A percentile compares a stretch with the other conserved stretches of the same genome.
Evolutionary conservation across 1,140 invertebrate species (phyloP).

Genomic region (Cherax destructor): DNA sequence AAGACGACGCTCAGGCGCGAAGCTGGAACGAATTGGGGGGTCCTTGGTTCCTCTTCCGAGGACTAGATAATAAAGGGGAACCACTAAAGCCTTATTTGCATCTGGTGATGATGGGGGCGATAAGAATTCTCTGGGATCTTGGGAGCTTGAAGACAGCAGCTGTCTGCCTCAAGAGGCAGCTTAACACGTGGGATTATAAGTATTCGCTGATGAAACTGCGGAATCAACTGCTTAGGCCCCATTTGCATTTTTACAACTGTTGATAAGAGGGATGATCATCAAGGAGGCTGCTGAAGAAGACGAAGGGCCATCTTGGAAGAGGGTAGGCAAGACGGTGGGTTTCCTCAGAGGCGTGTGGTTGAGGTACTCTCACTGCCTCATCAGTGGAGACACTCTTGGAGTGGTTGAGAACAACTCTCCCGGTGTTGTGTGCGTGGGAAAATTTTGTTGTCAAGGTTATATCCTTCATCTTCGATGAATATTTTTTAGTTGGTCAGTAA

Average conservation of each 20-base stretch:
- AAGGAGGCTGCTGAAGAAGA: neutral
- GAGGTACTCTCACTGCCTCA: neutral
- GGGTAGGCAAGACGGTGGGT: neutral
- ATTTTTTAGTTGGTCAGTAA: too few relatives aligned
- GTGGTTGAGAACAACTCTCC: neutral
- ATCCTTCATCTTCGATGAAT: too few relatives aligned
- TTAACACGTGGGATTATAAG: constrained; percentile 22
- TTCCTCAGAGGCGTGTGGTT: too few relatives aligned
- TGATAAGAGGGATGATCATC: constrained; percentile 19
- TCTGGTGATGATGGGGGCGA: constrained; percentile 63
- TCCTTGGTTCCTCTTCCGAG: constrained; percentile 16
- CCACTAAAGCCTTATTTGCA: constrained; percentile 66
- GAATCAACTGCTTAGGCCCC: constrained; percentile 34
- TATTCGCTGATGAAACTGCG: constrained; percentile 8
- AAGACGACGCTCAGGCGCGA: constrained; percentile 65
- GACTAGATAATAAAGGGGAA: constrained; percentile 65
- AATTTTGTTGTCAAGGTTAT: too few relatives aligned
- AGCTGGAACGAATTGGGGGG: constrained; percentile 67
- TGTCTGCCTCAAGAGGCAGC: constrained; percentile 18
- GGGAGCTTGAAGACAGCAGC: constrained; percentile 19
- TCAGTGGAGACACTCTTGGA: neutral
- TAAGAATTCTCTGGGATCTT: constrained; percentile 59
- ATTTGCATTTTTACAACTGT: constrained; percentile 40
- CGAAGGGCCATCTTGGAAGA: neutral
- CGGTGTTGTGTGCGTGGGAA: too few relatives aligned